Percentiles rank a stretch among this genome's conserved stretches.
These are phyloP conservation scores for Brotula barbata DNA, from an alignment of 2,797 vertebrate genomes.

Conservation along the genomic window DNA sequence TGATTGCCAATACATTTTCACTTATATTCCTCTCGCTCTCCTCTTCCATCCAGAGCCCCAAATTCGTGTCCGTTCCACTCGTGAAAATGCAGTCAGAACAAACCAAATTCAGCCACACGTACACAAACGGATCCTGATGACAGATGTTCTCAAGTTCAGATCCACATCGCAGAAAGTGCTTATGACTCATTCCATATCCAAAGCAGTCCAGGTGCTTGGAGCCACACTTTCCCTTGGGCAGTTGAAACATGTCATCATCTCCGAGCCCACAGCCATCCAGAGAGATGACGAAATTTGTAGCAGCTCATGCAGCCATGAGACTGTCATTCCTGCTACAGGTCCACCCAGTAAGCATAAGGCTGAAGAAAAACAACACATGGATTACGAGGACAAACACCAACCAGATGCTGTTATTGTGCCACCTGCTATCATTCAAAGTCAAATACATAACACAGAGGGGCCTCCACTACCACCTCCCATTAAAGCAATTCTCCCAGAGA, in stretches of 20 bases:
- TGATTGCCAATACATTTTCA: neutral
- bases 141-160: conserved; percentile 60
- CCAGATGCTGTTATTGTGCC: conserved; percentile 10
- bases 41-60: conserved; percentile 44
- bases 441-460: conserved; percentile 24
- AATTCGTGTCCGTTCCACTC: conserved; percentile 16
- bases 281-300: conserved; percentile 29
- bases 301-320: conserved; percentile 22
- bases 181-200: conserved; percentile 54
- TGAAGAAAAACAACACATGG: conserved; percentile 31
- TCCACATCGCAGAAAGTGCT: conserved; percentile 63
- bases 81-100: conserved; percentile 23
- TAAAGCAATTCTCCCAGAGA: conserved; percentile 31
- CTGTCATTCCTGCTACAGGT: conserved; percentile 3
- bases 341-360: conserved; percentile 11
- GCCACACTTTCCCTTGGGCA: conserved; percentile 36
- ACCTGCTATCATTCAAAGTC: conserved; percentile 24
- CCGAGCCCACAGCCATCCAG: conserved; percentile 28
- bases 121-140: conserved; percentile 23
- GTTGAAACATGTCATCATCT: conserved; percentile 40
- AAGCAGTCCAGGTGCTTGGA: conserved; percentile 60
- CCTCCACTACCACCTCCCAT: conserved; percentile 37
- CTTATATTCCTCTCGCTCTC: neutral
- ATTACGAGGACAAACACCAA: conserved; percentile 38
- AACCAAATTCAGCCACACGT: conserved; percentile 13